A percentile compares a stretch with the other conserved stretches of the same genome.
Evolutionary conservation across 2,797 vertebrate species (phyloP).

Genomic region (Fratercula arctica): DNA sequence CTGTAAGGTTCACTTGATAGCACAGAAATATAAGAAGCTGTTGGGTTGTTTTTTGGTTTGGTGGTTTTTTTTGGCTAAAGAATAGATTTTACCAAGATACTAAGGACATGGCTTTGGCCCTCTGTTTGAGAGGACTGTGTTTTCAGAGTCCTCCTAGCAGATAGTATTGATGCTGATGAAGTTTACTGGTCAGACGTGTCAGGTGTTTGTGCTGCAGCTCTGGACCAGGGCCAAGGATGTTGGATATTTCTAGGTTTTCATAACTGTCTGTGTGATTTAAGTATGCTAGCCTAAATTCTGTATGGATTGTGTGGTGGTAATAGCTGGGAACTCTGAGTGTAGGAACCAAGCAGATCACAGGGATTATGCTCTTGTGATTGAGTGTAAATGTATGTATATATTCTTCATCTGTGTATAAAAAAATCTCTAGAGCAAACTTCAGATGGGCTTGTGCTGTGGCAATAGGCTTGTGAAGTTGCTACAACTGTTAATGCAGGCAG

Average conservation of each 20-base stretch:
- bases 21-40: background rate
- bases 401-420: accelerated
- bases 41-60: background rate
- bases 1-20: background rate
- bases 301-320: background rate
- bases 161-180: background rate
- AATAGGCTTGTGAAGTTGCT: background rate
- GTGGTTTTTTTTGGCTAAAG: background rate
- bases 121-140: background rate
- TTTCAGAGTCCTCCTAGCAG: background rate
- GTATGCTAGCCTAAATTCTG: background rate
- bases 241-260: background rate
- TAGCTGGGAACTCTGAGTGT: background rate
- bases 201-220: background rate
- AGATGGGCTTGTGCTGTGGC: background rate
- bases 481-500: background rate
- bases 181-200: background rate
- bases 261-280: background rate
- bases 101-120: background rate
- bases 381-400: background rate
- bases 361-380: background rate
- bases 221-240: background rate
- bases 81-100: background rate
- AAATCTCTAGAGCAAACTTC: background rate
- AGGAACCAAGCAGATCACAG: background rate